Base-by-base conservation (phyloP, 1,140 invertebrate genomes). In the Pectinophora gossypiella region DNA sequence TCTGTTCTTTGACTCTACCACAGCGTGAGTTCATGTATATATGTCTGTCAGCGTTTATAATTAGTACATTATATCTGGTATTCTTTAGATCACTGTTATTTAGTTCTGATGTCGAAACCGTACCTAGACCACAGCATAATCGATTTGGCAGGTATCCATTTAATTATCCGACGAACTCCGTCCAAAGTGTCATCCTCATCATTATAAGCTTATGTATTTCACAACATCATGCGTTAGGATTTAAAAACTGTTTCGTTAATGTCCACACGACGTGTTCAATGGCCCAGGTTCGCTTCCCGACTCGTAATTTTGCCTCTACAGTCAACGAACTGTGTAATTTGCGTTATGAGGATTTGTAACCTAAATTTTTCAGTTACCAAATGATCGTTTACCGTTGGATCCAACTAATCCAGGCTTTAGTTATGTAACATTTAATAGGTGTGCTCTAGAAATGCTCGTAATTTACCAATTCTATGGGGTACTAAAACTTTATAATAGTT, bases 291-390 rank as follows among this genome's bases (percentile, higher is more conserved):
- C 65, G 44, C 56, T 81, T 78, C 72, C 77, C 66, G 68, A 52
- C 35, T 76, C 70, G 68, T 78, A 81, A 78, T 58, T 76, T 56
- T 56, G 42, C 50, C 62, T 64, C 66, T 69, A 71, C 46, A 65
- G 61, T n/a, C 7, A n/a, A 9, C 7, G 1, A n/a, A 32, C 9
- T 40, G 7, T 6, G 61, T 64, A 61, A 52, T 75, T 67, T 51
- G 54, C 47, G 65, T 69, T 63, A 62, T 58, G 51, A 59, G 68
- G 68, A 71, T 68, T 75, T 67, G 56, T 72, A 64, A 51, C 64
- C 72, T 54, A 69, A 27, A 68, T 78, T 67, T 71, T 69, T 68
- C 6, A 12, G 10, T 40, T 15, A 13, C 16, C n/a, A 15, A 40
- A 40, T 40, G 27, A n/a, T 12, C n/a, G n/a, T 32, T 32, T 12